Conservation (phyloP, 2,888 invertebrate species). For the Leucophenga montana region DNA sequence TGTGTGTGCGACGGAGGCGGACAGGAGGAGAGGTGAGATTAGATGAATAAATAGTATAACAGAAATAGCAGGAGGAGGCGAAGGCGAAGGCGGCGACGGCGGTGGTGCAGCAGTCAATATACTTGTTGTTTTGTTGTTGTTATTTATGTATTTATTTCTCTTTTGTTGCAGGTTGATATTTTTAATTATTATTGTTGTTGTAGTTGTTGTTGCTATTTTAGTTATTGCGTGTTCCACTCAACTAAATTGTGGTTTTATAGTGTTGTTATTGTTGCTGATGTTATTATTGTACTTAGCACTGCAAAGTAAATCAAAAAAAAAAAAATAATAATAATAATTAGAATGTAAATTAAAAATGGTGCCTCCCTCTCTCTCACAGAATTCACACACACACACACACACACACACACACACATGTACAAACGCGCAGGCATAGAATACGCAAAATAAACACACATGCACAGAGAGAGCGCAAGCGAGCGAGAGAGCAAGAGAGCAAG, state of each 20-base stretch:
- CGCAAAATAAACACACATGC: constrained; percentile 24
- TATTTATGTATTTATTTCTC: constrained; percentile 39
- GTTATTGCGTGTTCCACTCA: constrained; percentile 22
- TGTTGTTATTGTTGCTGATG: constrained; percentile 34
- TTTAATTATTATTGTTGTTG: constrained; percentile 15
- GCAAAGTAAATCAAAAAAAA: constrained; percentile 32
- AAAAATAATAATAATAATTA: not conserved
- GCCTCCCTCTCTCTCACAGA: constrained; percentile 32
- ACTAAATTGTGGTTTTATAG: constrained; percentile 37
- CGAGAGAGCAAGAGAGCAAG: not conserved
- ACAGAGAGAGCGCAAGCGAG: not conserved
- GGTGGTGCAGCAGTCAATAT: constrained; percentile 7
- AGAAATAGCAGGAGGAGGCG: too few species aligned
- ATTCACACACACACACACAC: constrained; percentile 14
- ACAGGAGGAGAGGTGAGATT: too few species aligned
- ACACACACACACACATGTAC: constrained; percentile 23
- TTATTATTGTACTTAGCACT: constrained; percentile 44
- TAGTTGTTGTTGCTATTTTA: too few species aligned
- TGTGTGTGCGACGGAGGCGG: not conserved
- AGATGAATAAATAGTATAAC: too few species aligned
- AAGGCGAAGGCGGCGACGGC: too few species aligned
- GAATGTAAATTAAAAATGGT: constrained; percentile 37
- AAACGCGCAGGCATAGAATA: not conserved
- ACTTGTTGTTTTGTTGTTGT: constrained; percentile 11
- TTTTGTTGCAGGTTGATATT: constrained; percentile 22